Percentiles rank a stretch among this genome's conserved stretches.
phyloP scores from a whole-genome alignment of 2,797 vertebrate species.

The Xenops minutus region DNA sequence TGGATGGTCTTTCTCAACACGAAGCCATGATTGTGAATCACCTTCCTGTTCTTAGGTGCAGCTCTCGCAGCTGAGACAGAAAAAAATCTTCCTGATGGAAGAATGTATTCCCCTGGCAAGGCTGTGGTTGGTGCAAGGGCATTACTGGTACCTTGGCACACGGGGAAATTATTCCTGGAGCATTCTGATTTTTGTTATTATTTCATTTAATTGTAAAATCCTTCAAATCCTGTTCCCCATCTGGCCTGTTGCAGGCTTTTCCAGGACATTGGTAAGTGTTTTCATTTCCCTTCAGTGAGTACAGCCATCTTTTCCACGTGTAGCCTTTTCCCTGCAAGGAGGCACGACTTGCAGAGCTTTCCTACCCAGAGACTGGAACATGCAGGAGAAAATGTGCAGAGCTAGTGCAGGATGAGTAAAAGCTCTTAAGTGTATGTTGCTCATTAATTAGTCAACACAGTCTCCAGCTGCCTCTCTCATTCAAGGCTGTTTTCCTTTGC shows the following conservation, averaged over 20 bases:
- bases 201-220: neutral
- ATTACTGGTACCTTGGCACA: neutral
- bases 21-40: neutral
- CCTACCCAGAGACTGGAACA: neutral
- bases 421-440: constrained; percentile 54
- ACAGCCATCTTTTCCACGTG: constrained; percentile 13
- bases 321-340: constrained; percentile 32
- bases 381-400: constrained; percentile 31
- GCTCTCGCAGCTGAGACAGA: neutral
- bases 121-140: neutral
- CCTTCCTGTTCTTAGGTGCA: neutral
- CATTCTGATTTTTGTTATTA: neutral
- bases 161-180: neutral
- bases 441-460: constrained; percentile 67
- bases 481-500: constrained; percentile 49
- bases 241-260: neutral
- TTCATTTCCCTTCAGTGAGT: neutral
- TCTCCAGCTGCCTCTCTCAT: constrained; percentile 61
- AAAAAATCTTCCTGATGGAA: neutral
- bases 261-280: constrained; percentile 1
- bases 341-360: constrained; percentile 19
- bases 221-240: constrained; percentile 1
- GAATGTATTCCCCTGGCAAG: neutral
- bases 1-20: neutral
- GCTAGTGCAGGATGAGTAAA: constrained; percentile 34